Conservation (phyloP, 2,888 invertebrate genomes). For the Aricia artaxerxes region DNA sequence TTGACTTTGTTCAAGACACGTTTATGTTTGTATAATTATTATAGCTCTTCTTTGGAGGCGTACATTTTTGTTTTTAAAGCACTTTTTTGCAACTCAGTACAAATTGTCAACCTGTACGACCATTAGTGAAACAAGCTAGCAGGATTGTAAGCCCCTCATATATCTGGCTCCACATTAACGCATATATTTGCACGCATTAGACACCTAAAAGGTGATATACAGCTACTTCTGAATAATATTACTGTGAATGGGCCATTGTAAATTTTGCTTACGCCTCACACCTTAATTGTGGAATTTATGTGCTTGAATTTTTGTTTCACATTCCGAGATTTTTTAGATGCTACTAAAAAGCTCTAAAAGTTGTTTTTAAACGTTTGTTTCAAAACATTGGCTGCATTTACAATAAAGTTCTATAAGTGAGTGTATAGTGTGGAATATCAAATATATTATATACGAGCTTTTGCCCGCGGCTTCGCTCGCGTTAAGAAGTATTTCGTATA, state of each 20-base stretch:
- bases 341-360: too few relatives aligned
- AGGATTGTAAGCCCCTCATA: slow-evolving; percentile 24
- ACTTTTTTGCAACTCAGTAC: neutral
- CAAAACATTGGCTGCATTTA: too few relatives aligned
- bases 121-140: neutral
- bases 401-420: too few relatives aligned
- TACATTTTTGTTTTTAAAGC: neutral
- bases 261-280: slow-evolving; percentile 13
- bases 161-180: slow-evolving; percentile 29
- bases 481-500: too few relatives aligned
- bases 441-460: too few relatives aligned
- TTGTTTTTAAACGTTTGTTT: too few relatives aligned
- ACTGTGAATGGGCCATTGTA: slow-evolving; percentile 9
- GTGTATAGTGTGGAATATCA: too few relatives aligned
- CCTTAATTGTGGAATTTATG: slow-evolving; percentile 10
- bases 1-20: too few relatives aligned
- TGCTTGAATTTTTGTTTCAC: neutral
- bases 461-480: too few relatives aligned
- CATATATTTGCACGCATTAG: slow-evolving; percentile 27
- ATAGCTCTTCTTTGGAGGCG: too few relatives aligned
- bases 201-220: slow-evolving; percentile 28
- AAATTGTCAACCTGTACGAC: neutral
- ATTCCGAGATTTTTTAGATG: too few relatives aligned
- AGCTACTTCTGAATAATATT: slow-evolving; percentile 28
- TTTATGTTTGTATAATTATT: too few relatives aligned